A percentile compares a stretch with the other conserved stretches of the same genome.
Evolutionary conservation across 2,797 vertebrate genomes (phyloP).

Genomic region (Neosilurus hyrtlii): DNA sequence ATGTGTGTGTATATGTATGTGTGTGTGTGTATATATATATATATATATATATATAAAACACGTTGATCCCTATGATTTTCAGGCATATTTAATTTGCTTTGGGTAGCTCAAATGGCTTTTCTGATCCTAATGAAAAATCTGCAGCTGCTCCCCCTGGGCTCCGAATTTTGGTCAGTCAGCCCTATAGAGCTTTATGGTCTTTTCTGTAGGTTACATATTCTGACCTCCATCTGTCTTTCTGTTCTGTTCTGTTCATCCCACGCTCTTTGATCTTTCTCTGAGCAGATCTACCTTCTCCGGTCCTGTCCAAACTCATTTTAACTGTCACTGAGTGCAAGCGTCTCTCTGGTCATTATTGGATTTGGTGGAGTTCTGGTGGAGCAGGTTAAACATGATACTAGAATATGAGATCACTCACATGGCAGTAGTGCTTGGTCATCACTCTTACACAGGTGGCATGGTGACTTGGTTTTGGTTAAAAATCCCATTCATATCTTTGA

Average conservation of each 20-base stretch:
- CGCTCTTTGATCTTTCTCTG: background rate
- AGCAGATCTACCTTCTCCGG: background rate
- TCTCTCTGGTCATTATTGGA: constrained; percentile 48
- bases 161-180: constrained; percentile 27
- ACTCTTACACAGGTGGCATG: constrained; percentile 32
- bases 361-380: constrained; percentile 58
- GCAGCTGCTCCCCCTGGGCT: constrained; percentile 2
- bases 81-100: too few species aligned
- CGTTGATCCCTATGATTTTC: too few species aligned
- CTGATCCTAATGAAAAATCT: background rate
- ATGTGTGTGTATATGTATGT: too few species aligned
- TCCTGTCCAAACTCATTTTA: background rate
- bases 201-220: constrained; percentile 15
- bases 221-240: constrained; percentile 13
- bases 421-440: constrained; percentile 36
- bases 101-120: background rate
- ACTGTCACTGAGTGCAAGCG: background rate
- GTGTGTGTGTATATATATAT: too few species aligned
- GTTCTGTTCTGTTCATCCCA: background rate
- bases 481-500: background rate
- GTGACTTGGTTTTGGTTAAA: constrained; percentile 8
- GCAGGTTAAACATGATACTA: constrained; percentile 50
- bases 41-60: too few species aligned
- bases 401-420: constrained; percentile 44
- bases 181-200: constrained; percentile 27